Base-by-base conservation (phyloP, 2,113 vertebrate genomes). In the Cottus gobio region DNA sequence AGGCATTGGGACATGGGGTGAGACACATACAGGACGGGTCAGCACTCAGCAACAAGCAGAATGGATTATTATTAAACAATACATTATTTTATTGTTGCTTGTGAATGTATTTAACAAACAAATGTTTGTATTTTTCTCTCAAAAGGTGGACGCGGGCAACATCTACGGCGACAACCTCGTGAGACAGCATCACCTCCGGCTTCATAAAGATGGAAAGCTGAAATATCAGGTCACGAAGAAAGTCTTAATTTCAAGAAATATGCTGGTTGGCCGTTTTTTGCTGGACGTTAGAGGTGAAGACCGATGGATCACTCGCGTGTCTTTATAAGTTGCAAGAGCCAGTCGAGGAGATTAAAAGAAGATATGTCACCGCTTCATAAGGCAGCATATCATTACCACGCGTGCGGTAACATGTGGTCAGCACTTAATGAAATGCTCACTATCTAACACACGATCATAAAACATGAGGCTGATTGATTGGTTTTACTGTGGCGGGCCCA, bases 1-100 rank as follows among this genome's bases (percentile, higher is more conserved):
- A 96, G 85, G 97, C 95, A 0, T 90, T 99, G 42, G 96, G 96
- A 48, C 98, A 99, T 0, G 98, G 98, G 91, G 98, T 99, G 87
- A 96, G 97, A 68, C 2, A 15, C 28, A 63, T 7, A 9, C 12
- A 50, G 48, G 2, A 60, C 8, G 7, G 48, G 3, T 50, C 18
- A 50, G 20, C 48, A 50, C 18, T 20, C 7, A 56, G 52, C 52
- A n/a, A 56, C n/a, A 56, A 12, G 9, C 52, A 26, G 4, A 12
- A 13, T 24, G 5, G 1, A 15, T 30, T 3, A 16, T 26, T 22
- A 36, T 28, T 44, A 57, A 24, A 57, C 6, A 30, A n/a, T 11
- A n/a, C 16, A 30, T 15, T 13, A 30, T 28, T 28, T 15, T 9
- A 16, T 57, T 28, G 5, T 39, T 31, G 5, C 7, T 60, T 11